A percentile compares a stretch with the other conserved stretches of the same genome.
Conservation (phyloP, 2,113 vertebrate species). For the Ranitomeya imitator region DNA sequence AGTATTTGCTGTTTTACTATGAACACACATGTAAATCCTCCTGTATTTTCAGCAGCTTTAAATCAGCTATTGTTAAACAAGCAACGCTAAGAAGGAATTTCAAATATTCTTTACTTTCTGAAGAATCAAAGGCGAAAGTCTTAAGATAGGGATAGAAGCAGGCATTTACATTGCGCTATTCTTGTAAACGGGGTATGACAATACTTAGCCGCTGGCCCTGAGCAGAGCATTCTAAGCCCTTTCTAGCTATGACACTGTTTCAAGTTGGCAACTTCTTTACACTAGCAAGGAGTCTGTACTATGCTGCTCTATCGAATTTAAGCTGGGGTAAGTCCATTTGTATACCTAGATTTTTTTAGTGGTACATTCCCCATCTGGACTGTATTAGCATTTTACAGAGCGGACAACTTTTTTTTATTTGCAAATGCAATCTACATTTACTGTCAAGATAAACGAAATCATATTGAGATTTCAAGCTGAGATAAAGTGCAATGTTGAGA, state of each 20-base stretch:
- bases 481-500: background rate
- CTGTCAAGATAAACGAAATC: background rate
- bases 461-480: background rate
- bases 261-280: slow-evolving; percentile 3
- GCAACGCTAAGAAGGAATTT: slow-evolving; percentile 20
- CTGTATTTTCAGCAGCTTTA: slow-evolving; percentile 3
- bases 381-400: background rate
- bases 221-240: background rate
- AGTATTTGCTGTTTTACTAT: background rate
- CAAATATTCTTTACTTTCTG: slow-evolving; percentile 13
- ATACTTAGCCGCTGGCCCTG: background rate
- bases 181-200: background rate
- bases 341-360: slow-evolving; percentile 22
- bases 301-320: slow-evolving; percentile 1
- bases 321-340: background rate
- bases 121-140: background rate
- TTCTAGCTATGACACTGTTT: slow-evolving; percentile 11
- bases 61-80: slow-evolving; percentile 5
- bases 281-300: background rate
- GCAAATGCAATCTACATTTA: slow-evolving; percentile 19
- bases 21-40: background rate
- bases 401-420: slow-evolving; percentile 2
- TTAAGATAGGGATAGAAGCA: background rate
- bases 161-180: background rate
- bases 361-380: slow-evolving; percentile 19